Percentiles rank a stretch among this genome's conserved stretches.
Evolutionary conservation across 2,113 vertebrate genomes (phyloP).

Genomic region (Colossoma macropomum): DNA sequence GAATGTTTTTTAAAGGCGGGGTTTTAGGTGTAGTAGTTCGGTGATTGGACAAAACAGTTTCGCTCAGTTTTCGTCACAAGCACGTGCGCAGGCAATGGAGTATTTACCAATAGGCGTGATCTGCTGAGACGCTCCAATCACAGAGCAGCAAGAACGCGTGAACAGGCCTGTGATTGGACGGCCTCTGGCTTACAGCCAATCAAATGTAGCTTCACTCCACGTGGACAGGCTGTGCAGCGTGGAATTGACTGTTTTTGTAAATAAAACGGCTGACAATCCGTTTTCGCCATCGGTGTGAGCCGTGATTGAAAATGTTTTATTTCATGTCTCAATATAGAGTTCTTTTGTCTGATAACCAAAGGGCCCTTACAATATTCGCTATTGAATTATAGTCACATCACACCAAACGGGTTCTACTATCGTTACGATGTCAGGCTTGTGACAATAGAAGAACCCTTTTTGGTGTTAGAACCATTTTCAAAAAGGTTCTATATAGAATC

Average conservation of each 20-base stretch:
- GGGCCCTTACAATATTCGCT: no score
- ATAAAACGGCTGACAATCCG: not conserved
- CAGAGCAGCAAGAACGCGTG: slow-evolving; percentile 6
- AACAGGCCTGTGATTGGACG: slow-evolving; percentile 21
- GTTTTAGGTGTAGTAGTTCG: not conserved
- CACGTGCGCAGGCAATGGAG: not conserved
- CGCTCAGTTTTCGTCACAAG: slow-evolving; percentile 49
- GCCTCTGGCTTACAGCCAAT: slow-evolving; percentile 3
- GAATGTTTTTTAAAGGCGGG: not conserved
- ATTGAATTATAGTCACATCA: no score
- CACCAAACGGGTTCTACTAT: no score
- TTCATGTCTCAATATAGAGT: no score
- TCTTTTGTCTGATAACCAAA: no score
- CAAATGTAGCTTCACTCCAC: not conserved
- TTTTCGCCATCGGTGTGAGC: no score
- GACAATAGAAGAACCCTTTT: no score
- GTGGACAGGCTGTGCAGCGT: slow-evolving; percentile 22
- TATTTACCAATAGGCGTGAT: slow-evolving; percentile 67
- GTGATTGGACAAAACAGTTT: not conserved
- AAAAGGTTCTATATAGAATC: no score
- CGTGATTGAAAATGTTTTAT: not conserved
- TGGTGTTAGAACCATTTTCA: no score
- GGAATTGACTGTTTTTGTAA: not conserved
- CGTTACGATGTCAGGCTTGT: no score
- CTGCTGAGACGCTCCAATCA: slow-evolving; percentile 28